phyloP scores from a whole-genome alignment of 2,888 invertebrate species.

The Leptopterna dolabrata region DNA sequence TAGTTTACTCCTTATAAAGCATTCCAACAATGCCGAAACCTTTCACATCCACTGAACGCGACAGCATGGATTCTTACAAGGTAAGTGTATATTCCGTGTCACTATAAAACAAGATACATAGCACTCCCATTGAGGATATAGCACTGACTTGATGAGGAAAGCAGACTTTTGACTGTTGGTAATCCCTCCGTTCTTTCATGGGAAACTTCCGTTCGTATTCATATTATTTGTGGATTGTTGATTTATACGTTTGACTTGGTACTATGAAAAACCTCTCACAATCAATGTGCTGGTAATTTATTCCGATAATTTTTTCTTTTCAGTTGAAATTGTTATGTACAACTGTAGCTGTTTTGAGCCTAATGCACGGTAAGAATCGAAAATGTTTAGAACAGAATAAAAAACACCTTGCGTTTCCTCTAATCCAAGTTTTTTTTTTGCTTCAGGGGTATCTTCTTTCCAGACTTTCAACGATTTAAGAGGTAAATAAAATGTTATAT shows the following conservation, averaged over 20 bases:
- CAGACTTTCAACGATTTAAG: constrained; percentile 52
- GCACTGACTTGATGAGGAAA: no score
- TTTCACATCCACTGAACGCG: background rate
- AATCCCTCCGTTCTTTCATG: no score
- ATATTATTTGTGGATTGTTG: no score
- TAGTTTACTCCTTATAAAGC: background rate
- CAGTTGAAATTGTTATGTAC: background rate
- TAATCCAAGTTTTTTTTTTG: background rate
- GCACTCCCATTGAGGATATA: no score
- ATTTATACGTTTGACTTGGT: no score
- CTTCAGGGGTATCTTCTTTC: background rate
- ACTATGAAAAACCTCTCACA: no score
- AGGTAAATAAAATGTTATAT: constrained; percentile 39
- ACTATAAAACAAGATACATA: no score
- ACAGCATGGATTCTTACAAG: background rate
- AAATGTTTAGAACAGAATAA: no score
- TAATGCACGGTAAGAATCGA: background rate
- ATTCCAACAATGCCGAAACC: background rate
- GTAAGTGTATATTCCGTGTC: background rate
- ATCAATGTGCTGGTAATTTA: no score
- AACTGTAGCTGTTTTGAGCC: background rate
- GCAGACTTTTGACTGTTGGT: no score
- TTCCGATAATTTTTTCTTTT: background rate
- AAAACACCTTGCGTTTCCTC: no score
- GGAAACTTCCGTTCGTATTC: no score